phyloP scores from a whole-genome alignment of 2,113 vertebrate genomes.

The Ploceus nigricollis region DNA sequence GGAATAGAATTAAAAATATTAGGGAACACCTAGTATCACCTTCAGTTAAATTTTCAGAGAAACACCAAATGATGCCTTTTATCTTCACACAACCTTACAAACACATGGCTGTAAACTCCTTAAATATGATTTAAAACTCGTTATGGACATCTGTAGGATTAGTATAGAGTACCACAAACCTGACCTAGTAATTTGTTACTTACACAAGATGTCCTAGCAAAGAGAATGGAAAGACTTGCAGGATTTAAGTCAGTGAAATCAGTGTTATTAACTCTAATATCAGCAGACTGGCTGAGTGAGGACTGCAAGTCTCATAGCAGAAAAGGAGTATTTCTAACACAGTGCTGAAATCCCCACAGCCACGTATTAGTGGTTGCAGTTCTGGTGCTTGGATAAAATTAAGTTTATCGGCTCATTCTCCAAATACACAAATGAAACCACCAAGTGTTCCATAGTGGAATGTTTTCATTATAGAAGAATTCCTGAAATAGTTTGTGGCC shows the following conservation, averaged over 20 bases:
- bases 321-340: not conserved
- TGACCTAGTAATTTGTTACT: not conserved
- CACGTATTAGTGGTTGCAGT: not conserved
- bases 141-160: not conserved
- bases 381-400: not conserved
- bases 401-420: not conserved
- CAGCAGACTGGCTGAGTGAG: not conserved
- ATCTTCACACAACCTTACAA: not conserved
- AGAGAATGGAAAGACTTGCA: not conserved
- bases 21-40: not conserved
- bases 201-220: not conserved
- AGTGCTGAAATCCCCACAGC: not conserved
- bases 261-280: not conserved
- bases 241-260: not conserved
- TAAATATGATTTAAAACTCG: not conserved
- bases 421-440: not conserved
- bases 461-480: not conserved
- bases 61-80: not conserved
- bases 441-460: not conserved
- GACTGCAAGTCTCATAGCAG: not conserved
- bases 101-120: not conserved
- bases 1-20: not conserved
- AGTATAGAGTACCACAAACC: not conserved
- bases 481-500: not conserved
- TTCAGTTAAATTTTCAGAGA: not conserved